Percentiles rank a stretch among this genome's conserved stretches.
phyloP scores from a whole-genome alignment of 2,888 invertebrate genomes.

The Tetanocera ferruginea region DNA sequence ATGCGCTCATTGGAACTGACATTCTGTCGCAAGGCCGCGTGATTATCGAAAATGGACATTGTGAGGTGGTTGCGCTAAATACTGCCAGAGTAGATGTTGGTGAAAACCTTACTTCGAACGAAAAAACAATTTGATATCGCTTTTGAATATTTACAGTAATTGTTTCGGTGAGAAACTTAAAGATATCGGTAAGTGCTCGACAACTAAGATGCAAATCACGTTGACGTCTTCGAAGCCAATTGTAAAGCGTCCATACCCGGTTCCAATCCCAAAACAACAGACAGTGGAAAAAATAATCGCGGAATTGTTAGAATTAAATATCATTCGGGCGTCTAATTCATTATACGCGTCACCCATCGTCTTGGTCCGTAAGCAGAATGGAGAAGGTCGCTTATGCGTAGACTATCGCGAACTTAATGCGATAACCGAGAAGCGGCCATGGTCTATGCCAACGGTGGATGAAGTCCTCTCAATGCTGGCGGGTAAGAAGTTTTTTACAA shows the following conservation, averaged over 20 bases:
- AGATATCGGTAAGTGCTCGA: conserved; percentile 36
- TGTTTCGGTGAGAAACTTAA: conserved; percentile 38
- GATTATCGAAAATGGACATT: conserved; percentile 38
- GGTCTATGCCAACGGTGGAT: conserved; percentile 46
- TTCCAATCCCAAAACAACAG: conserved; percentile 41
- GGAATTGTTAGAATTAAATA: conserved; percentile 34
- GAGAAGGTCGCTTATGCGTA: conserved; percentile 58
- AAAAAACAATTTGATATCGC: background rate
- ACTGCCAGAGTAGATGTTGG: conserved; percentile 21
- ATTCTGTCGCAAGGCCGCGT: conserved; percentile 34
- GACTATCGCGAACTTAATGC: conserved; percentile 41
- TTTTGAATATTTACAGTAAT: conserved; percentile 24
- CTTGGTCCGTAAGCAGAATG: conserved; percentile 53
- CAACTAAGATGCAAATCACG: conserved; percentile 39
- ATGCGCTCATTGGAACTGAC: conserved; percentile 6
- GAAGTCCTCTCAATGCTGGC: conserved; percentile 24
- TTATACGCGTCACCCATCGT: too few species aligned
- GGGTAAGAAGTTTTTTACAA: conserved; percentile 21
- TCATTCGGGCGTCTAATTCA: conserved; percentile 36
- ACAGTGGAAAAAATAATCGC: conserved; percentile 16
- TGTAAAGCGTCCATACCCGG: conserved; percentile 30
- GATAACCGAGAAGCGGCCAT: too few species aligned
- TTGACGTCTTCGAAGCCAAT: conserved; percentile 33
- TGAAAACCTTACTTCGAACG: background rate
- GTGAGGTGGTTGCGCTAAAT: conserved; percentile 32